Base-by-base conservation (phyloP, 2,797 vertebrate species). In the Cygnus olor region DNA sequence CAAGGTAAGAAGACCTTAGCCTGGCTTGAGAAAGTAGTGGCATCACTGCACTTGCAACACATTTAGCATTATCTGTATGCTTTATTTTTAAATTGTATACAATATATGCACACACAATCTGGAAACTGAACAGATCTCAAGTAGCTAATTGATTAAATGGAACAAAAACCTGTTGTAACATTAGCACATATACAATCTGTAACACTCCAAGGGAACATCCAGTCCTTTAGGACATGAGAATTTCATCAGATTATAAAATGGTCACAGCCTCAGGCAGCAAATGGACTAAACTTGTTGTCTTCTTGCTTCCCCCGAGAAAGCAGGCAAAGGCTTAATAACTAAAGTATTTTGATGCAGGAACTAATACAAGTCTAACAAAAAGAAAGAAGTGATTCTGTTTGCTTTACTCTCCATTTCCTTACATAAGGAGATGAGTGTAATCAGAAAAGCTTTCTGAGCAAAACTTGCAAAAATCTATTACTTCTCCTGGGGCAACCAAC, bases 301-400 rank as follows among this genome's bases (percentile, higher is more conserved):
- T 18, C 3, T 14, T 36, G 36, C 68, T 19, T 72, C 4, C 8
- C 0, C 2, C 21, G 24, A 38, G 2, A 10, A 57, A 65, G 78
- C 6, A 64, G 44, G 2, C 2, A 84, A 79, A 81, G 6, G 17
- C 11, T 27, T 11, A 65, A 19, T 14, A 80, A 63, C 11, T 30
- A 16, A 51, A 74, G 58, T 49, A 24, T 25, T 2, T 24, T 34
- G 27, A 11, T 40, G 1, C 27, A 73, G 15, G 40, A 84, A 65
- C 20, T 38, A 49, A 76, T 32, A 25, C 8, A 57, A 61, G 20
- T 6, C 21, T 45, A 58, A 21, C 4, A 24, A 17, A 44, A 34
- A 36, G 2, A 17, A 34, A 45, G 16, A n/a, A 61, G 4, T 3
- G 1, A 54, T 28, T 70, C 9, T 24, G 14, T 40, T 63, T 19